Evolutionary conservation across 2,797 vertebrate species (phyloP).

Genomic region (Phataginus tricuspis): DNA sequence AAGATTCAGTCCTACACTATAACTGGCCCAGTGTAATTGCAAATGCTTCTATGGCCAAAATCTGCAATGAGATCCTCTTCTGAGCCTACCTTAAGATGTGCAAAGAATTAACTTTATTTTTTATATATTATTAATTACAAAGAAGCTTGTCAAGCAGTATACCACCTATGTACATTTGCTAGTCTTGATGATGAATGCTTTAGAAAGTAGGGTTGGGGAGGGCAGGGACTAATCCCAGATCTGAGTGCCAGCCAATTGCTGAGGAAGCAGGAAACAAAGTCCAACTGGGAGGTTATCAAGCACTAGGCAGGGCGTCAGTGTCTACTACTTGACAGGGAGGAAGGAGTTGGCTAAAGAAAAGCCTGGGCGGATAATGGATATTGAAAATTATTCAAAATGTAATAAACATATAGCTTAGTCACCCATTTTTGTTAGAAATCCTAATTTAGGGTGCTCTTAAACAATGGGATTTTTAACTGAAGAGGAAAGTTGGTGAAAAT

Average conservation of each 20-base stretch:
- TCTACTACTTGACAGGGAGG: not conserved
- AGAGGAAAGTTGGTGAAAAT: not conserved
- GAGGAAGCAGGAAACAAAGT: not conserved
- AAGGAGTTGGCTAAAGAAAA: not conserved
- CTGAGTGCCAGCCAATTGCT: not conserved
- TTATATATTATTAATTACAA: slow-evolving; percentile 3
- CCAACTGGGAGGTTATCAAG: not conserved
- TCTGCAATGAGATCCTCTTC: not conserved
- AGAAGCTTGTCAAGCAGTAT: not conserved
- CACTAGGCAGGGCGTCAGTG: not conserved
- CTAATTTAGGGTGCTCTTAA: not conserved
- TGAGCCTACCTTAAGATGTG: not conserved
- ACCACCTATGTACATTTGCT: not conserved
- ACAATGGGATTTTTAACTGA: not conserved
- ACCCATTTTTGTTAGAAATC: not conserved
- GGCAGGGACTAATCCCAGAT: not conserved
- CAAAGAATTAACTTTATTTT: not conserved
- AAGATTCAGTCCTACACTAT: not conserved
- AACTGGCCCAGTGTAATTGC: not conserved
- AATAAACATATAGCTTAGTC: not conserved
- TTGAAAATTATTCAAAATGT: not conserved
- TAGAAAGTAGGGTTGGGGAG: not conserved
- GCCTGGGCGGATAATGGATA: not conserved
- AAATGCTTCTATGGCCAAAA: not conserved
- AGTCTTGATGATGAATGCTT: not conserved